A percentile compares a stretch with the other conserved stretches of the same genome.
phyloP scores from a whole-genome alignment of 2,888 invertebrate species.

The Drosophila neonasuta region DNA sequence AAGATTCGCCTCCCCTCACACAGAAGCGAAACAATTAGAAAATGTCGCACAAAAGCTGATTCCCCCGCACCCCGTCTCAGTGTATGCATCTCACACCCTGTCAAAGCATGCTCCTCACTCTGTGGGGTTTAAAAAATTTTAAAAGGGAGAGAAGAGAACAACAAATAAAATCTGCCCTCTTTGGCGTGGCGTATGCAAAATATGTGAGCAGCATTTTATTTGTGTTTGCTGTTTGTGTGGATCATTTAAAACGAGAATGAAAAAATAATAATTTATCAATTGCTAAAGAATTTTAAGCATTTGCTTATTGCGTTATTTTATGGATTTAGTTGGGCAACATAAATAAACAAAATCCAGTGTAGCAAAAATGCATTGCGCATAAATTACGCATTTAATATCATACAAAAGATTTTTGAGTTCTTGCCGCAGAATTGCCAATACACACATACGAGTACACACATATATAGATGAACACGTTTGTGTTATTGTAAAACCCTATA shows the following conservation, averaged over 20 bases:
- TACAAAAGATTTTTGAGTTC: constrained; percentile 14
- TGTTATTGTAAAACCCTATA: constrained; percentile 11
- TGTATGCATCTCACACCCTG: not conserved
- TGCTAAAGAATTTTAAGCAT: constrained; percentile 29
- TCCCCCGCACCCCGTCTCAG: not conserved
- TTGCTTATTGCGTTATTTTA: constrained; percentile 44
- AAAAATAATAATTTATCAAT: constrained; percentile 35
- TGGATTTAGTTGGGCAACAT: constrained; percentile 45
- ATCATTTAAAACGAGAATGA: constrained; percentile 21
- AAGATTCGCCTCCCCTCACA: constrained; percentile 12
- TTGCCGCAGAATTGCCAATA: constrained; percentile 9
- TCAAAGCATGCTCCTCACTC: constrained; percentile 22
- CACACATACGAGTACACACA: constrained; percentile 1
- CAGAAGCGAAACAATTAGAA: constrained; percentile 43
- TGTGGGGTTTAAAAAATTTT: constrained; percentile 31
- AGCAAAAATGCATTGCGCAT: constrained; percentile 33
- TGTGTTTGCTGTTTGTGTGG: constrained; percentile 13
- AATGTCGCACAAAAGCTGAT: constrained; percentile 37
- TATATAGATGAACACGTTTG: constrained; percentile 5
- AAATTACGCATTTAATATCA: constrained; percentile 39
- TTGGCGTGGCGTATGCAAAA: constrained; percentile 3
- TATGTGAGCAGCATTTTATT: constrained; percentile 16
- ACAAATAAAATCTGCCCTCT: not conserved
- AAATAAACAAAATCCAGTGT: constrained; percentile 39
- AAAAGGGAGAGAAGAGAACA: constrained; percentile 16